These are phyloP conservation scores for Chloroceryle amazona DNA, from an alignment of 2,797 vertebrate species.

Conservation along the genomic window DNA sequence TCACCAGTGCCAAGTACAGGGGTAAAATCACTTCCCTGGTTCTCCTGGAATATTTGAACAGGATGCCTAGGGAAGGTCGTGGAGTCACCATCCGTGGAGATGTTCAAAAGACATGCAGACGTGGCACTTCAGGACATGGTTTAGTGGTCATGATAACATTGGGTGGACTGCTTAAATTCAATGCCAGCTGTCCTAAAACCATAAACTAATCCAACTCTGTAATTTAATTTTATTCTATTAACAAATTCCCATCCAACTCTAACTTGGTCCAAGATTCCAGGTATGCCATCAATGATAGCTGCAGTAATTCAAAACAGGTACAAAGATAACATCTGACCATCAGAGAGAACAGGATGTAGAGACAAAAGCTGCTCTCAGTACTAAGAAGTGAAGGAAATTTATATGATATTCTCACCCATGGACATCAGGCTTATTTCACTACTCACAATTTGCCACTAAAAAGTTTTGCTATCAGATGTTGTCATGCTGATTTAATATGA, in stretches of 20 bases:
- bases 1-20: too few species aligned
- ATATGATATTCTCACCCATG: background rate
- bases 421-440: background rate
- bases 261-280: background rate
- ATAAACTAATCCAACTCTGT: background rate
- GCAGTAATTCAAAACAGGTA: conserved; percentile 32
- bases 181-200: background rate
- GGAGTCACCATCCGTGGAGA: too few species aligned
- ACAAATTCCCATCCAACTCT: background rate
- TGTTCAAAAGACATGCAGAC: too few species aligned
- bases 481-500: background rate
- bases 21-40: too few species aligned
- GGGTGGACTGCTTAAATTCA: background rate
- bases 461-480: background rate
- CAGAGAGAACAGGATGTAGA: background rate
- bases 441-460: background rate
- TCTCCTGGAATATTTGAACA: too few species aligned
- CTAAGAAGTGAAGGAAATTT: background rate
- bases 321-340: background rate
- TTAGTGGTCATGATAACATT: too few species aligned
- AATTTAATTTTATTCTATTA: background rate
- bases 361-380: background rate
- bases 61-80: too few species aligned
- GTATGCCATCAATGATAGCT: background rate
- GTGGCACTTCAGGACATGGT: too few species aligned